phyloP scores from a whole-genome alignment of 2,797 vertebrate genomes.

The Menidia menidia region DNA sequence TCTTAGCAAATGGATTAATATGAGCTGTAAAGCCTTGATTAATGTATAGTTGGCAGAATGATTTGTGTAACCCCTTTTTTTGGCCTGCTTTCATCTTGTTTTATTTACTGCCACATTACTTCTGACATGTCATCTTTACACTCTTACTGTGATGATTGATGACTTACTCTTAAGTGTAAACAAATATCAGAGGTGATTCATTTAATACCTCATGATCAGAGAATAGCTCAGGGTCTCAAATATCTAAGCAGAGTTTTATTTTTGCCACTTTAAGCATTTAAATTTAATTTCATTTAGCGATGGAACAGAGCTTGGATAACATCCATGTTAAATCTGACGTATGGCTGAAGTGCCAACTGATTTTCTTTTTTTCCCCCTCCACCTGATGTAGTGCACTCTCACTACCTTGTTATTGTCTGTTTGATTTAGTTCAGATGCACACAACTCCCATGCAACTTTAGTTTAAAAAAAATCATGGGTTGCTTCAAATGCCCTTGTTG shows the following conservation, averaged over 20 bases:
- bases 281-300: neutral
- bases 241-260: neutral
- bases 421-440: neutral
- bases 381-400: too few species aligned
- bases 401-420: neutral
- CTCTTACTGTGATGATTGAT: slow-evolving; percentile 4
- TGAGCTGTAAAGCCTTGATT: neutral
- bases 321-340: neutral
- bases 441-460: too few species aligned
- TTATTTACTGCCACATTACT: slow-evolving; percentile 24
- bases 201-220: neutral
- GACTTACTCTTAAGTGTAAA: slow-evolving; percentile 1
- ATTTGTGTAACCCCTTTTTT: slow-evolving; percentile 10
- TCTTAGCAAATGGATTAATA: slow-evolving; percentile 11
- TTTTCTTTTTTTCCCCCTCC: neutral
- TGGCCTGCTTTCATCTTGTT: slow-evolving; percentile 5
- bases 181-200: neutral
- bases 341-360: neutral
- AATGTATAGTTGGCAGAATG: slow-evolving; percentile 4
- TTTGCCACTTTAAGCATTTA: neutral
- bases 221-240: neutral
- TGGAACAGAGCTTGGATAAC: too few species aligned
- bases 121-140: slow-evolving; percentile 13
- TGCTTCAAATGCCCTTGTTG: neutral
- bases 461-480: too few species aligned